Conservation (phyloP, 1,140 invertebrate species). For the Pemphigus obesinymphae region DNA sequence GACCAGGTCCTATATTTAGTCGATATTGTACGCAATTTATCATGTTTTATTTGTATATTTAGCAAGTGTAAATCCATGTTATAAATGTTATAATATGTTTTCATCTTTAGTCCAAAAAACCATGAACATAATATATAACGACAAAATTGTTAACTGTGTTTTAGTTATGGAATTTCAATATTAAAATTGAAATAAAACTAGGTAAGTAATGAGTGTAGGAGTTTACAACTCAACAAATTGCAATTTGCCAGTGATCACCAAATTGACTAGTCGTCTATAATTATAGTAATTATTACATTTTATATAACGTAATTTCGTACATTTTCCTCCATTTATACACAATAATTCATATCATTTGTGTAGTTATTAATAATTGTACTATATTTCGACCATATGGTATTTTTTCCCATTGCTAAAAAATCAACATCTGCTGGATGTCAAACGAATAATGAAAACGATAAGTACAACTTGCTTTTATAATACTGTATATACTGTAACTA, state of each 20-base stretch:
- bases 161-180: too few relatives aligned
- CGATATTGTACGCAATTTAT: background rate
- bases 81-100: background rate
- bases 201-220: too few relatives aligned
- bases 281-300: background rate
- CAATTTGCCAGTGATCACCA: background rate
- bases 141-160: too few relatives aligned
- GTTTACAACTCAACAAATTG: too few relatives aligned
- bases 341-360: background rate
- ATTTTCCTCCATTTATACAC: background rate
- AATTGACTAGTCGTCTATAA: background rate
- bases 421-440: constrained; percentile 12
- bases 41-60: background rate
- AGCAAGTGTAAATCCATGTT: constrained; percentile 4
- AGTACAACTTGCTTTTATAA: too few relatives aligned
- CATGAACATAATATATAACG: background rate
- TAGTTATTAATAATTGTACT: constrained; percentile 14
- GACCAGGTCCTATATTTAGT: background rate
- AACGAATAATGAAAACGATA: background rate
- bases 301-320: background rate
- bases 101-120: background rate
- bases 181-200: too few relatives aligned
- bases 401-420: background rate
- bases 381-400: constrained; percentile 7
- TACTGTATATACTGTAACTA: too few relatives aligned